Base-by-base conservation (phyloP, 2,113 vertebrate genomes). In the Phodopus roborovskii region DNA sequence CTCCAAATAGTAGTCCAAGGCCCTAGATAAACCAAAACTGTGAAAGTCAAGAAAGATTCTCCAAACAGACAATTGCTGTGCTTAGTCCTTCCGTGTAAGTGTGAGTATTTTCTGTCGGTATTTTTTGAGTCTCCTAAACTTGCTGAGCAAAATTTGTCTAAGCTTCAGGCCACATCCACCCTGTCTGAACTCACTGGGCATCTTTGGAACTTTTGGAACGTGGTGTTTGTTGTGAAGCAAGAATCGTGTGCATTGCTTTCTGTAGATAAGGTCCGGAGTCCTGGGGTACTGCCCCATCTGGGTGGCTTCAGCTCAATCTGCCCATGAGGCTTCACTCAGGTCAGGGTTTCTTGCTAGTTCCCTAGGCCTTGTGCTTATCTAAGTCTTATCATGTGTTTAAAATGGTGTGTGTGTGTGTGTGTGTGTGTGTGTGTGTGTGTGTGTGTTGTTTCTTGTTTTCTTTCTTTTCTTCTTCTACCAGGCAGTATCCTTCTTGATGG, bases 151-250 rank as follows among this genome's bases (percentile, higher is more conserved):
- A 8, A 5, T 95, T 90, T 87, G 17, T 62, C 13, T 42, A 48
- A 20, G 28, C 64, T 90, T 48, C 42, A 36, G 13, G 5, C 1
- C 36, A 68, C 71, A 58, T 53, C 3, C 73, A 3, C 8, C 36
- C 45, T 88, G 91, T 36, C 30, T 88, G 50, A 74, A 84, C 9
- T 81, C 22, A 9, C 28, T 95, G 0, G 22, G 60, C 24, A 22
- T 50, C 58, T 92, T 94, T 92, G 79, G 24, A 95, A 60, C 16
- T 50, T 92, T 94, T 92, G 79, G 24, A 95, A 60, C 16, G 70
- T 33, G 7, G 26, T 7, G 3, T 64, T 82, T 92, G 4, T 70
- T 75, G 26, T 50, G 42, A 75, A 92, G 13, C 24, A 30, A 66
- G 60, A 73, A 39, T 4, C 36, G 1, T 16, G 1, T 22, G 1